phyloP scores from a whole-genome alignment of 2,888 invertebrate species.

The Torymus tubicola region DNA sequence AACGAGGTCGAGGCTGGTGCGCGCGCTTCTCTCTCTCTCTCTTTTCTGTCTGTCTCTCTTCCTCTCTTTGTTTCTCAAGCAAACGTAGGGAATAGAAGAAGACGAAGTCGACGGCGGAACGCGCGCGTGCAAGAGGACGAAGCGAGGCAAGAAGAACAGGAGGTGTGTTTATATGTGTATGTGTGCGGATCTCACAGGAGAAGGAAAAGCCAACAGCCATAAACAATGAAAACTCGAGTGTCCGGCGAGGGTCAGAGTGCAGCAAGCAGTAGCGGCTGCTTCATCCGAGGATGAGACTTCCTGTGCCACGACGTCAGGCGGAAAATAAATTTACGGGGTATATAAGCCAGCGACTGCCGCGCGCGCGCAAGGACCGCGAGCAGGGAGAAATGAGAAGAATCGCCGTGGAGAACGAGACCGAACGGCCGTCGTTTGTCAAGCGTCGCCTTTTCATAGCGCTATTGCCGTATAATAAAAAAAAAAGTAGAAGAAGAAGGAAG shows the following conservation, averaged over 20 bases:
- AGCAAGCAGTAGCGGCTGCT: slow-evolving; percentile 50
- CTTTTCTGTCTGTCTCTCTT: background rate
- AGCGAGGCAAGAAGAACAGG: slow-evolving; percentile 2
- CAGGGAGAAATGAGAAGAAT: slow-evolving; percentile 20
- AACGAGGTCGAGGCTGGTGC: slow-evolving; percentile 39
- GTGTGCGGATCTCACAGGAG: background rate
- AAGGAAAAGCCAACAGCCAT: slow-evolving; percentile 55
- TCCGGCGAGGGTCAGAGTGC: slow-evolving; percentile 56
- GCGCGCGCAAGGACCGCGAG: background rate
- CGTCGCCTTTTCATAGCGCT: slow-evolving; percentile 4
- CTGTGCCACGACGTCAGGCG: slow-evolving; percentile 55
- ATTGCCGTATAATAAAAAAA: slow-evolving; percentile 36
- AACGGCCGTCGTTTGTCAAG: slow-evolving; percentile 32
- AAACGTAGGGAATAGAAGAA: background rate
- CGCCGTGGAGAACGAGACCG: slow-evolving; percentile 6
- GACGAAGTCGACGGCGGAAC: too few species aligned
- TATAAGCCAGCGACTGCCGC: slow-evolving; percentile 59
- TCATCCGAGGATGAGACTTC: slow-evolving; percentile 64
- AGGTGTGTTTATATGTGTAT: slow-evolving; percentile 4
- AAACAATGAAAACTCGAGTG: slow-evolving; percentile 67
- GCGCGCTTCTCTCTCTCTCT: too few species aligned
- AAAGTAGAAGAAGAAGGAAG: background rate
- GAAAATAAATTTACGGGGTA: slow-evolving; percentile 70
- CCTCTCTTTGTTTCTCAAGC: slow-evolving; percentile 10
- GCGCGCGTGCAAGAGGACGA: slow-evolving; percentile 14